Evolutionary conservation across 2,113 vertebrate species (phyloP).

Genomic region (Gracilinanus agilis): DNA sequence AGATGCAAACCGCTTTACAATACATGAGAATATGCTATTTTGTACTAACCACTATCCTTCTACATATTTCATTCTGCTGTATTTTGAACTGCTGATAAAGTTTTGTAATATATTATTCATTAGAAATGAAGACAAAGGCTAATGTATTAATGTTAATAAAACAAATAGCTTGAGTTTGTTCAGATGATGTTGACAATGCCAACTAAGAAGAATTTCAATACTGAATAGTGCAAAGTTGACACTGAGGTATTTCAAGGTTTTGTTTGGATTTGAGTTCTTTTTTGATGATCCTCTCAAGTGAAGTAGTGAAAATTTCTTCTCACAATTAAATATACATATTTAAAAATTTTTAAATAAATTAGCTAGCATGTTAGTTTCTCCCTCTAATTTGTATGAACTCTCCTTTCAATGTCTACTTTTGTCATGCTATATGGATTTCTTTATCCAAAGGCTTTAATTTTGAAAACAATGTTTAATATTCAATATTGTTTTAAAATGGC

Average conservation of each 20-base stretch:
- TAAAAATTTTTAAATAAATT: neutral
- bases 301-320: neutral
- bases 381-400: neutral
- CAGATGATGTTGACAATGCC: neutral
- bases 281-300: neutral
- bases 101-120: neutral
- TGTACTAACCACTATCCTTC: neutral
- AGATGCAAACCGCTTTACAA: neutral
- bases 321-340: neutral
- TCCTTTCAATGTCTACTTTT: neutral
- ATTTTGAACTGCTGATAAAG: neutral
- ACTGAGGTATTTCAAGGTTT: neutral
- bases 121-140: neutral
- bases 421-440: neutral
- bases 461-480: slow-evolving; percentile 14
- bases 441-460: neutral
- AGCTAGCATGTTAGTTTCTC: neutral
- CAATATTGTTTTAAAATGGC: slow-evolving; percentile 26
- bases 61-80: neutral
- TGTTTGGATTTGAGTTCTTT: neutral
- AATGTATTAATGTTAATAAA: neutral
- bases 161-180: neutral
- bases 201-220: neutral
- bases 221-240: neutral
- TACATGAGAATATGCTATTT: neutral